Evolutionary conservation across 2,797 vertebrate genomes (phyloP).

Genomic region (Cichlasoma orientale): DNA sequence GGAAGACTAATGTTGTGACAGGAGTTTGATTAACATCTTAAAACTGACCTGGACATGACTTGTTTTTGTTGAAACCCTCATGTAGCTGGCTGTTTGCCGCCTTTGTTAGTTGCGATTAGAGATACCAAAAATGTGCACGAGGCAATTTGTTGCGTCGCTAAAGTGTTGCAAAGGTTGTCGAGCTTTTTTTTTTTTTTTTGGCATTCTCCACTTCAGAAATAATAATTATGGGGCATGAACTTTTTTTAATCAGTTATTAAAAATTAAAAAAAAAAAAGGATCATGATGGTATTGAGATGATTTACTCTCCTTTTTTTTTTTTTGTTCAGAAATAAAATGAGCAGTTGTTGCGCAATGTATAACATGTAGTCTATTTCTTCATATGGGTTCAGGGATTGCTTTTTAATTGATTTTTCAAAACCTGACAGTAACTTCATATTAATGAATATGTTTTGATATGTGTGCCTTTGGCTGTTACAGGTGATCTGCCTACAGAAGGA

Average conservation of each 20-base stretch:
- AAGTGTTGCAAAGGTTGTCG: not conserved
- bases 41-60: conserved; percentile 4
- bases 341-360: not conserved
- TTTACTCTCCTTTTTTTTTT: not conserved
- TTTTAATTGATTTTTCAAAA: not conserved
- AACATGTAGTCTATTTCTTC: not conserved
- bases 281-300: not conserved
- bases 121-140: not conserved
- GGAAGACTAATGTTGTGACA: conserved; percentile 9
- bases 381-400: not conserved
- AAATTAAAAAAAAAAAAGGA: not conserved
- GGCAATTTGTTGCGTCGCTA: not conserved
- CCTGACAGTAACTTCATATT: not conserved
- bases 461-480: conserved; percentile 67
- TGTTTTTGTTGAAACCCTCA: not conserved
- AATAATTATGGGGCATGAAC: too few species aligned
- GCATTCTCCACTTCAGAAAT: not conserved
- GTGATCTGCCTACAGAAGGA: conserved; percentile 78
- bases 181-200: not conserved
- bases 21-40: conserved; percentile 18
- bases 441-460: not conserved
- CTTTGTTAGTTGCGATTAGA: not conserved
- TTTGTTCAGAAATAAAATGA: not conserved
- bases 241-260: not conserved
- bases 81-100: not conserved